A percentile compares a stretch with the other conserved stretches of the same genome.
Conservation (phyloP, 2,888 invertebrate species). For the Xylophagus ater region DNA sequence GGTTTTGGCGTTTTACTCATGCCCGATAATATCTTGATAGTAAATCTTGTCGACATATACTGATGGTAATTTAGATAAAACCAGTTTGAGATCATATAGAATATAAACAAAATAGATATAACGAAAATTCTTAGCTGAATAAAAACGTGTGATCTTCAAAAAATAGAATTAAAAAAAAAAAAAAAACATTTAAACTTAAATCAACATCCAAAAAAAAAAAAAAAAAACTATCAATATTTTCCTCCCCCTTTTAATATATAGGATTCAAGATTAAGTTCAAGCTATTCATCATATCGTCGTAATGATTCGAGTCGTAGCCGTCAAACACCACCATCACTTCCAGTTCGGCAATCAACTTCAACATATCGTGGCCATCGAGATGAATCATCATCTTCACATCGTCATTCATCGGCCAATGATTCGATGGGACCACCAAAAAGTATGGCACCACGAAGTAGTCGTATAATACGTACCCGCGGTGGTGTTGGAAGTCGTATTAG, state of each 20-base stretch:
- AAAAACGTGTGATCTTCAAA: conserved; percentile 21
- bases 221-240: conserved; percentile 20
- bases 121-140: conserved; percentile 7
- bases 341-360: conserved; percentile 23
- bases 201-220: conserved; percentile 19
- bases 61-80: no score
- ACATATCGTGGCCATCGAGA: conserved; percentile 21
- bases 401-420: conserved; percentile 12
- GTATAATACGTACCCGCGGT: conserved; percentile 32
- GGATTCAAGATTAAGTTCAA: conserved; percentile 24
- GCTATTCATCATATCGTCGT: conserved; percentile 34
- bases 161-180: conserved; percentile 20
- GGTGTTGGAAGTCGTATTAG: conserved; percentile 27
- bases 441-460: conserved; percentile 28
- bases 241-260: conserved; percentile 23
- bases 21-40: no score
- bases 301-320: conserved; percentile 30
- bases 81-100: conserved; percentile 1
- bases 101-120: conserved; percentile 4
- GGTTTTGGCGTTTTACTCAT: no score
- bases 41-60: no score
- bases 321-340: conserved; percentile 22
- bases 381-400: conserved; percentile 13
- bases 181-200: conserved; percentile 17
- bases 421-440: conserved; percentile 38